phyloP scores from a whole-genome alignment of 2,113 vertebrate species.

The Forbesichthys papilliferus region DNA sequence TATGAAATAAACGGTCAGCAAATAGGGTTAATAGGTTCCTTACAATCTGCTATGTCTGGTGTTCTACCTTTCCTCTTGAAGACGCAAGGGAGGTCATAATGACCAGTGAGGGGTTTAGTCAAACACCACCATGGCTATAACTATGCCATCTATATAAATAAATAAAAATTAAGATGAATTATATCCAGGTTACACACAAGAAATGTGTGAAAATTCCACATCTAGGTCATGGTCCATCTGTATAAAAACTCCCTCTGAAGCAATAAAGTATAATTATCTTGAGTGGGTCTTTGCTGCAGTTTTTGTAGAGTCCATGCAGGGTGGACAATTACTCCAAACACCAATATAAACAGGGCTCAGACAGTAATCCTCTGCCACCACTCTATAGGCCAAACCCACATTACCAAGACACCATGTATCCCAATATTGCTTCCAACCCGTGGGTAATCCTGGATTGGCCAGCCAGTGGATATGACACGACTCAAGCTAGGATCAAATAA shows the following conservation, averaged over 20 bases:
- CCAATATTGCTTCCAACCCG: slow-evolving; percentile 44
- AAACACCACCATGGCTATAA: slow-evolving; percentile 59
- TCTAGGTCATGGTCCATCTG: neutral
- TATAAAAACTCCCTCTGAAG: slow-evolving; percentile 20
- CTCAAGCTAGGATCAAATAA: slow-evolving; percentile 38
- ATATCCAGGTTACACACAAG: slow-evolving; percentile 3
- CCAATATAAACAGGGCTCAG: slow-evolving; percentile 57
- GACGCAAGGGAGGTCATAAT: slow-evolving; percentile 53
- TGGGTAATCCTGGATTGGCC: slow-evolving; percentile 41
- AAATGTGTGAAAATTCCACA: neutral
- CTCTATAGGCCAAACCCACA: neutral
- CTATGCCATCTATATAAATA: slow-evolving; percentile 1
- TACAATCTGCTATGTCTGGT: neutral
- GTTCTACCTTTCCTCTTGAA: slow-evolving; percentile 68
- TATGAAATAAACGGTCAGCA: neutral
- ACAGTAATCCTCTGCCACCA: slow-evolving; percentile 62
- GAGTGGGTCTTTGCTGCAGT: slow-evolving; percentile 46
- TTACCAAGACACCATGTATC: slow-evolving; percentile 25
- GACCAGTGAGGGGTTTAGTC: slow-evolving; percentile 31
- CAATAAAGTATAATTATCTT: slow-evolving; percentile 14
- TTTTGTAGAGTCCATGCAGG: slow-evolving; percentile 51
- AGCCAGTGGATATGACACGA: slow-evolving; percentile 16
- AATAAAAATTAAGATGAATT: slow-evolving; percentile 22
- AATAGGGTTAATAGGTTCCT: neutral
- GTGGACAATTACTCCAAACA: slow-evolving; percentile 19